Percentiles rank a stretch among this genome's conserved stretches.
phyloP scores from a whole-genome alignment of 2,797 vertebrate genomes.

The Hoplostethus mediterraneus region DNA sequence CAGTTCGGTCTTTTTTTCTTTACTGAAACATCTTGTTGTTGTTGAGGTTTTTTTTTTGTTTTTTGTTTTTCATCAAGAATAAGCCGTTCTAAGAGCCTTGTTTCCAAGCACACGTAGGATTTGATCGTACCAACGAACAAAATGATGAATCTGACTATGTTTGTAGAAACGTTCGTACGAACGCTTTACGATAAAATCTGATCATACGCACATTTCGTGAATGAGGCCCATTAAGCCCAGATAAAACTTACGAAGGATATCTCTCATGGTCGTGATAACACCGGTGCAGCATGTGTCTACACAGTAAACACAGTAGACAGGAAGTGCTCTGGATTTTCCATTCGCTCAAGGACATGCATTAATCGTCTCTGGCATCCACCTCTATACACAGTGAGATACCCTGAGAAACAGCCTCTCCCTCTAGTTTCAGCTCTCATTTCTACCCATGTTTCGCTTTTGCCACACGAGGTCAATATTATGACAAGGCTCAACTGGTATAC shows the following conservation, averaged over 20 bases:
- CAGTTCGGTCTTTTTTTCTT: too few relatives aligned
- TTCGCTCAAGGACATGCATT: not conserved
- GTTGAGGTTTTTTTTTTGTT: too few relatives aligned
- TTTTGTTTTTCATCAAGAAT: too few relatives aligned
- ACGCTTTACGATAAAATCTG: too few relatives aligned
- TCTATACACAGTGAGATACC: not conserved
- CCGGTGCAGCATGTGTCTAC: not conserved
- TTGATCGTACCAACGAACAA: too few relatives aligned
- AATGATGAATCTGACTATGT: too few relatives aligned
- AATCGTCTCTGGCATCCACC: not conserved
- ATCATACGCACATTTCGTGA: too few relatives aligned
- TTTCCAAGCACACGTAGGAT: too few relatives aligned
- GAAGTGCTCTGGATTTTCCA: conserved; percentile 22
- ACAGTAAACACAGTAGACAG: conserved; percentile 22
- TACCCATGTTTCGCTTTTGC: not conserved
- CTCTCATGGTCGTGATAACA: conserved; percentile 1
- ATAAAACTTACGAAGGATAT: not conserved
- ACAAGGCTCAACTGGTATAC: not conserved
- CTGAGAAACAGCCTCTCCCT: not conserved
- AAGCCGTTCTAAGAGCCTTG: too few relatives aligned
- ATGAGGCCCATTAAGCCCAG: not conserved
- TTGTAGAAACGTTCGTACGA: too few relatives aligned
- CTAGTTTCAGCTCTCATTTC: not conserved
- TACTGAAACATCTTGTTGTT: too few relatives aligned
- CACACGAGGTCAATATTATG: conserved; percentile 1